These are phyloP conservation scores for Hippocampus guttulatus DNA, from an alignment of 2,113 vertebrate species.

Conservation along the genomic window DNA sequence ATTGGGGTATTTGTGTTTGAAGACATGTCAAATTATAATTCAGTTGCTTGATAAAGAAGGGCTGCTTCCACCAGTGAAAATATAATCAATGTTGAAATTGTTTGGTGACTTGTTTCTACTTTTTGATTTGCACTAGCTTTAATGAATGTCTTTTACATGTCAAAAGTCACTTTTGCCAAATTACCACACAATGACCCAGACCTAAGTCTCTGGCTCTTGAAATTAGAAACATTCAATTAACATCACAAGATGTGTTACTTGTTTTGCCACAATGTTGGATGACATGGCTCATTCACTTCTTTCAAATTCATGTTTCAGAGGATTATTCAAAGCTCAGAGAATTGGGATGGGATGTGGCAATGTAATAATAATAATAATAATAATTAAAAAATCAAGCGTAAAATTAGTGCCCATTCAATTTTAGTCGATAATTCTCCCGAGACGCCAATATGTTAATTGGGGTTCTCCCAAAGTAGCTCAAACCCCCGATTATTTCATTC, in stretches of 20 bases:
- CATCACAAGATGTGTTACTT: constrained; percentile 19
- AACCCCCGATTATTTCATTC: constrained; percentile 75
- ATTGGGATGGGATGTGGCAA: constrained; percentile 46
- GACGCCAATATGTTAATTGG: constrained; percentile 76
- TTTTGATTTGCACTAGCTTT: background rate
- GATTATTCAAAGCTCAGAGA: constrained; percentile 65
- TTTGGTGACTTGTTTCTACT: background rate
- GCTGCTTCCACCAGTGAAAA: background rate
- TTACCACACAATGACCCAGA: background rate
- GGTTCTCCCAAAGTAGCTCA: constrained; percentile 66
- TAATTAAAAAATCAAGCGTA: constrained; percentile 58
- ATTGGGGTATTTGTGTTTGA: no score
- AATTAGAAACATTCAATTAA: background rate
- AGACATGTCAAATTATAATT: no score
- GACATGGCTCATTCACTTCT: constrained; percentile 55
- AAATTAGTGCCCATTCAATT: constrained; percentile 71
- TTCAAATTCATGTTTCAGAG: constrained; percentile 51
- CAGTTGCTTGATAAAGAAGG: background rate
- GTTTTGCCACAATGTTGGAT: constrained; percentile 33
- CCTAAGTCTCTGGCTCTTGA: background rate
- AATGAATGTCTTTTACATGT: background rate
- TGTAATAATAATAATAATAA: constrained; percentile 21
- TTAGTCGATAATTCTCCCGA: constrained; percentile 63
- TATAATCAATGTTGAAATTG: background rate
- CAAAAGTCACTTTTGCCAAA: no score